A percentile compares a stretch with the other conserved stretches of the same genome.
Conservation (phyloP, 2,797 vertebrate species). For the Sebastes hubbsi region DNA sequence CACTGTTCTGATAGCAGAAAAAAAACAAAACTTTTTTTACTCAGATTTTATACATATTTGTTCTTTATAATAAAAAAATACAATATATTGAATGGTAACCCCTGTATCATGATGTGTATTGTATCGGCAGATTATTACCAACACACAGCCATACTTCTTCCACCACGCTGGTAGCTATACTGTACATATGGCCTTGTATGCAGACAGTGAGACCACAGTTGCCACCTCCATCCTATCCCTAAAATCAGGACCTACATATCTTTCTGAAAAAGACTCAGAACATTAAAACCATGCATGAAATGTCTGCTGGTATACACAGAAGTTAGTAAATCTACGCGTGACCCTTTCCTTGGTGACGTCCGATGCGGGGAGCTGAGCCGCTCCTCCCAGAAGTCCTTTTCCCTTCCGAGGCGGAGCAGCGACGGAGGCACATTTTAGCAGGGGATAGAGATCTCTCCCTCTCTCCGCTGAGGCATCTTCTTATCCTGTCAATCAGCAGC, state of each 20-base stretch:
- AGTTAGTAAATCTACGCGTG: slow-evolving; percentile 16
- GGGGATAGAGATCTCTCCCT: slow-evolving; percentile 58
- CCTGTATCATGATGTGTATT: too few species aligned
- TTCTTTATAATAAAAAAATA: too few species aligned
- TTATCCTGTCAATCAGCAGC: slow-evolving; percentile 76
- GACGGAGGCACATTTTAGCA: slow-evolving; percentile 35
- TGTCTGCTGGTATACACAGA: slow-evolving; percentile 1
- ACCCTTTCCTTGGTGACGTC: slow-evolving; percentile 26
- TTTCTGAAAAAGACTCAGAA: background rate
- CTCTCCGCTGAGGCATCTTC: slow-evolving; percentile 60
- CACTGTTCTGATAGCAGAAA: too few species aligned
- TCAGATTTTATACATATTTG: too few species aligned
- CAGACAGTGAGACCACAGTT: too few species aligned
- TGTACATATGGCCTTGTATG: too few species aligned
- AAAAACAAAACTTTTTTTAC: too few species aligned
- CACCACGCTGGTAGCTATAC: too few species aligned
- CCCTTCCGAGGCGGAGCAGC: slow-evolving; percentile 28
- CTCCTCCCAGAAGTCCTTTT: slow-evolving; percentile 45
- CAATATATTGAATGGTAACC: too few species aligned
- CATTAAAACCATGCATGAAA: background rate
- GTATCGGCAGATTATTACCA: too few species aligned
- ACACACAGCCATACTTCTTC: too few species aligned
- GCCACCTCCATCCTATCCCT: background rate
- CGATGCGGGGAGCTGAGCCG: slow-evolving; percentile 7
- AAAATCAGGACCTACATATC: slow-evolving; percentile 3